Percentiles rank a stretch among this genome's conserved stretches.
Evolutionary conservation across 2,113 vertebrate species (phyloP).

Genomic region (Cinclus cinclus): DNA sequence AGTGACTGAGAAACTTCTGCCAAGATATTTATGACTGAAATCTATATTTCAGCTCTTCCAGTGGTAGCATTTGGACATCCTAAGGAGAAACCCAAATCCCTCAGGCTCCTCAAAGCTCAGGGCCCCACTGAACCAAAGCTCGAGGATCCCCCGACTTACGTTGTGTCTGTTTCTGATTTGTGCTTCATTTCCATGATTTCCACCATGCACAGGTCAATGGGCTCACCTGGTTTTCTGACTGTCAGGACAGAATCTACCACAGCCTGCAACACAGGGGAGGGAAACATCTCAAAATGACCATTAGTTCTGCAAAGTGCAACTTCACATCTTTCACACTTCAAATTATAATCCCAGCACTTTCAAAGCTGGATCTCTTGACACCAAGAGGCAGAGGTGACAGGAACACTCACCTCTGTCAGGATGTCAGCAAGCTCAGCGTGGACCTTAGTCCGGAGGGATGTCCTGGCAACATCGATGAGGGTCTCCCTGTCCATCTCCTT

Average conservation of each 20-base stretch:
- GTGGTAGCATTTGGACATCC: neutral
- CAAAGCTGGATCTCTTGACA: neutral
- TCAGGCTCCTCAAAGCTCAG: neutral
- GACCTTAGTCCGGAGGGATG: slow-evolving; percentile 95
- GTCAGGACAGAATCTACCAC: slow-evolving; percentile 93
- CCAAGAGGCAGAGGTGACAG: neutral
- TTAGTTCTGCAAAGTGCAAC: neutral
- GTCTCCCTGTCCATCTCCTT: slow-evolving; percentile 93
- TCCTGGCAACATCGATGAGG: slow-evolving; percentile 89
- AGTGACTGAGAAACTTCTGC: neutral
- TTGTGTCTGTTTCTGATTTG: slow-evolving; percentile 93
- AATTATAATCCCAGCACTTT: neutral
- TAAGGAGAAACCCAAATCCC: neutral
- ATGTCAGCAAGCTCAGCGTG: slow-evolving; percentile 90
- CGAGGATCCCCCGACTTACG: slow-evolving; percentile 74
- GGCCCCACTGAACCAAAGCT: neutral
- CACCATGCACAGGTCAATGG: slow-evolving; percentile 95
- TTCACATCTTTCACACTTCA: neutral
- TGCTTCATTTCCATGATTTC: slow-evolving; percentile 99
- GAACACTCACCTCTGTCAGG: slow-evolving; percentile 86
- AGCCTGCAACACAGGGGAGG: slow-evolving; percentile 72
- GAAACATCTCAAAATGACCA: neutral
- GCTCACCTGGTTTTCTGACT: slow-evolving; percentile 85
- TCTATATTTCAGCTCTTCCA: neutral
- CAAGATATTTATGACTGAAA: neutral